These are phyloP conservation scores for Copidosoma aretas DNA, from an alignment of 2,888 invertebrate species.

Conservation along the genomic window DNA sequence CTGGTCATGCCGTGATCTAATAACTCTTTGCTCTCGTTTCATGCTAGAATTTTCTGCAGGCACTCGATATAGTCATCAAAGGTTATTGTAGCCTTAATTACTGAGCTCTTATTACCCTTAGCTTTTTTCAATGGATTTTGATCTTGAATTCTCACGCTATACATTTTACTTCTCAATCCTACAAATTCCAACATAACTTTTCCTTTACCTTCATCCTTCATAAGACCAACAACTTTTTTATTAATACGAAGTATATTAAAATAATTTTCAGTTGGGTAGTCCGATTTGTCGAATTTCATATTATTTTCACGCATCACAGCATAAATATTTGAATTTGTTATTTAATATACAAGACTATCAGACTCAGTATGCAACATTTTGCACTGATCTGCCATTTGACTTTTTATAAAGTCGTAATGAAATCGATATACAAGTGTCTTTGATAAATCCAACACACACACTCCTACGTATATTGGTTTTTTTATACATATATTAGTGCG, in stretches of 20 bases:
- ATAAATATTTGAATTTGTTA: no score
- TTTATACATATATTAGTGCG: no score
- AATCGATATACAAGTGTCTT: constrained; percentile 60
- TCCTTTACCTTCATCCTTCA: constrained; percentile 28
- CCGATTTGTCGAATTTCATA: no score
- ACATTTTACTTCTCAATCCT: constrained; percentile 20
- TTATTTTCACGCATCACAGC: no score
- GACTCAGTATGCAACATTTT: no score
- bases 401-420: constrained; percentile 53
- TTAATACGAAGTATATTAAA: constrained; percentile 11
- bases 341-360: no score
- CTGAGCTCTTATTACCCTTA: constrained; percentile 4
- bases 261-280: no score
- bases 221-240: constrained; percentile 47
- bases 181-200: constrained; percentile 50
- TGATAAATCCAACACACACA: constrained; percentile 57
- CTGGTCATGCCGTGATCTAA: background rate
- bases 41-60: background rate
- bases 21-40: background rate
- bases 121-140: background rate
- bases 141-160: background rate
- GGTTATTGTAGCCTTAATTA: constrained; percentile 33
- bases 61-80: constrained; percentile 38
- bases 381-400: constrained; percentile 16
- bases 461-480: constrained; percentile 59